Conservation (phyloP, 2,113 vertebrate genomes). For the Caloenas nicobarica region DNA sequence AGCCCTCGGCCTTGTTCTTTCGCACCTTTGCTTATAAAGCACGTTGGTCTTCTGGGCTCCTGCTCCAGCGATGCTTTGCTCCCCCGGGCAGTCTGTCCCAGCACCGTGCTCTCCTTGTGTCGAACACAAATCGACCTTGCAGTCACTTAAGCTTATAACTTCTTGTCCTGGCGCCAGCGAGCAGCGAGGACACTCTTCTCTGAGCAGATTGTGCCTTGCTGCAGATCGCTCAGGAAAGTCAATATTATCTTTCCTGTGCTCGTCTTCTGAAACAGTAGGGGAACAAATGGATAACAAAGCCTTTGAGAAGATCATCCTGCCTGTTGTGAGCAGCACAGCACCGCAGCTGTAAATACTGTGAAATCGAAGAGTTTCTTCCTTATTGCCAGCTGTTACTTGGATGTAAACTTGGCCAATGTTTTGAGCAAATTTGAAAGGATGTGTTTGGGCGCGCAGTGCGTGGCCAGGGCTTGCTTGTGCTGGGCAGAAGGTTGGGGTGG, state of each 20-base stretch:
- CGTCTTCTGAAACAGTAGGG: background rate
- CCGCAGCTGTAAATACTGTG: background rate
- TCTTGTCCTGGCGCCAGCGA: background rate
- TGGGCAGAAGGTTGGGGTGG: no score
- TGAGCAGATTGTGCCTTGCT: background rate
- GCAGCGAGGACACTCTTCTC: background rate
- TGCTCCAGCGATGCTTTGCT: no score
- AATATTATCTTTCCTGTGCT: background rate
- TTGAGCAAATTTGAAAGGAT: background rate
- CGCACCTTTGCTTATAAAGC: background rate
- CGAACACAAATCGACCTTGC: background rate
- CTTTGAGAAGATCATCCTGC: background rate
- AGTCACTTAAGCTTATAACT: background rate
- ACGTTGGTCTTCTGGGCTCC: background rate
- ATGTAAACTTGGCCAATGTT: background rate
- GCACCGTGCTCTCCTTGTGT: no score
- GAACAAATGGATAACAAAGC: background rate
- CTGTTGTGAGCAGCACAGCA: background rate
- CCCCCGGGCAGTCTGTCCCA: no score
- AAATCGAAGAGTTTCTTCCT: background rate
- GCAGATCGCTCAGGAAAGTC: background rate
- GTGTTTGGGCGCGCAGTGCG: background rate
- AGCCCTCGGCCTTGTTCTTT: background rate
- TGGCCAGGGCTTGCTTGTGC: no score
- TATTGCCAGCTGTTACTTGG: background rate